Evolutionary conservation across 2,797 vertebrate species (phyloP).

Genomic region (Typhlichthys subterraneus): DNA sequence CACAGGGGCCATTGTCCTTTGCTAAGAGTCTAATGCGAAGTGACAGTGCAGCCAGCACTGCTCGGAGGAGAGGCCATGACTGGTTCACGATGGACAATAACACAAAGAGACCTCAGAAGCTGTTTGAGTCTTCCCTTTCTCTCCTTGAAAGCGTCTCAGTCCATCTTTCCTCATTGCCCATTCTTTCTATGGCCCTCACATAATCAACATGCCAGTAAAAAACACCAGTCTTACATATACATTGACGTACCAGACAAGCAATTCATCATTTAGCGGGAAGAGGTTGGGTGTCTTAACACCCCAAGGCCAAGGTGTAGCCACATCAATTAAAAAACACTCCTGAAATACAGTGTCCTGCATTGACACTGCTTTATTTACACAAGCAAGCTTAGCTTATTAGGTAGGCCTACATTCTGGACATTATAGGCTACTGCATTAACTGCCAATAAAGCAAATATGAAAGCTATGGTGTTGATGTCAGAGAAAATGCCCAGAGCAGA

Average conservation of each 20-base stretch:
- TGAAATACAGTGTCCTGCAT: too few relatives aligned
- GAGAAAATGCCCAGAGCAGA: constrained; percentile 20
- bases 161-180: constrained; percentile 14
- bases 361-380: too few relatives aligned
- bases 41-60: constrained; percentile 71
- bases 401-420: too few relatives aligned
- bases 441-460: neutral
- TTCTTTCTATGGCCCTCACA: constrained; percentile 24
- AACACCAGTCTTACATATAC: constrained; percentile 21
- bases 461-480: too few relatives aligned
- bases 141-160: constrained; percentile 37
- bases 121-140: constrained; percentile 52
- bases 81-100: constrained; percentile 61
- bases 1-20: constrained; percentile 57
- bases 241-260: constrained; percentile 13
- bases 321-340: too few relatives aligned
- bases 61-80: constrained; percentile 61
- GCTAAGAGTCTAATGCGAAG: constrained; percentile 70
- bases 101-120: constrained; percentile 62
- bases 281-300: neutral
- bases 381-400: too few relatives aligned
- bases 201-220: neutral
- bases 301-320: too few relatives aligned
- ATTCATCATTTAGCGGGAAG: constrained; percentile 23
- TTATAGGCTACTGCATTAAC: neutral